Evolutionary conservation across 2,888 invertebrate species (phyloP).

Genomic region (Andrena chrysosceles): DNA sequence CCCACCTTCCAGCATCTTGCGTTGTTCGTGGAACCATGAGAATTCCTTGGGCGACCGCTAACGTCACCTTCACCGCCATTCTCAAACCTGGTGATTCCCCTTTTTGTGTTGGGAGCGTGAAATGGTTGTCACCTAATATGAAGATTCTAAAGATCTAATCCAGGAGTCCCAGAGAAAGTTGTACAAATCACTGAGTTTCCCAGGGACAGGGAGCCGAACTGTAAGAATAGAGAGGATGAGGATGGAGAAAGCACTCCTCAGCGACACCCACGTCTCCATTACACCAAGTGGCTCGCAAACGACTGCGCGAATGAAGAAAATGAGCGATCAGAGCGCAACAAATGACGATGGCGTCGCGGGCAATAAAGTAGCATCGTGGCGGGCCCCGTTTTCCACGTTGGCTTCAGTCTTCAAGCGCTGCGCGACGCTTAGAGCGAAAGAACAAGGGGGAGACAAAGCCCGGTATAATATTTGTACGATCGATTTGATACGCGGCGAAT

Average conservation of each 20-base stretch:
- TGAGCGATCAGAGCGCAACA: constrained; percentile 23
- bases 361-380: constrained; percentile 18
- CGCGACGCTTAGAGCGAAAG: not conserved
- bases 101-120: not conserved
- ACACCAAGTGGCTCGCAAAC: not conserved
- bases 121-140: too few species aligned
- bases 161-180: too few species aligned
- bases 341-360: constrained; percentile 5
- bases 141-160: too few species aligned
- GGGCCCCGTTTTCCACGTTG: constrained; percentile 20
- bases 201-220: not conserved
- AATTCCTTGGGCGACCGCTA: not conserved
- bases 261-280: constrained; percentile 19
- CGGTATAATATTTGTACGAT: constrained; percentile 29
- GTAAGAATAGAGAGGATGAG: not conserved
- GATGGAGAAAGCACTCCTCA: not conserved
- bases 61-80: not conserved
- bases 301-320: constrained; percentile 24
- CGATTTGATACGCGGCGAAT: constrained; percentile 28
- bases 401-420: not conserved
- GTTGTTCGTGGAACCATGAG: not conserved
- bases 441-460: constrained; percentile 2
- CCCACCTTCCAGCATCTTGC: not conserved
- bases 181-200: too few species aligned
- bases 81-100: not conserved